Evolutionary conservation across 2,797 vertebrate genomes (phyloP).

Genomic region (Rhabdophis nuchalis): DNA sequence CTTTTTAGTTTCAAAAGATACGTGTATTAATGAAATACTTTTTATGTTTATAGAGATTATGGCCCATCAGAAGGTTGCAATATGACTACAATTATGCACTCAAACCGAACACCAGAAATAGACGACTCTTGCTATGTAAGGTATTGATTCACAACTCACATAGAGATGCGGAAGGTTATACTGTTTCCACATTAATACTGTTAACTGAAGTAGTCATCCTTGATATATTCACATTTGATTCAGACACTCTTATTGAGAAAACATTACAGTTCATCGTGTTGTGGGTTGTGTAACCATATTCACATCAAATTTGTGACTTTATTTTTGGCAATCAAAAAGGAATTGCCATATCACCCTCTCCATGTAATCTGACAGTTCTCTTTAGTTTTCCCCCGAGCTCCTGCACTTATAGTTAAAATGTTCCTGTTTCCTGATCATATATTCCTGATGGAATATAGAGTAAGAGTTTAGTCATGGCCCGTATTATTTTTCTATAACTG

Average conservation of each 20-base stretch:
- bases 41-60: constrained; percentile 32
- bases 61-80: constrained; percentile 19
- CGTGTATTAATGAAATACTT: constrained; percentile 38
- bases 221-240: neutral
- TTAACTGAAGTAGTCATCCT: neutral
- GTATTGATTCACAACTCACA: neutral
- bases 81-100: constrained; percentile 20
- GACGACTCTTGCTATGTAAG: neutral
- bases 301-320: neutral
- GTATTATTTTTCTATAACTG: neutral
- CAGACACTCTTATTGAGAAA: neutral
- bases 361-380: neutral
- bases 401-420: neutral
- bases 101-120: constrained; percentile 23
- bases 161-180: neutral
- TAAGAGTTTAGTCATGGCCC: neutral
- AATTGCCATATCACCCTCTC: neutral
- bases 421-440: neutral
- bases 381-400: neutral
- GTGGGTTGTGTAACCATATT: neutral
- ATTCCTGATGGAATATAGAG: neutral
- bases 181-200: neutral
- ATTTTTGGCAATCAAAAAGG: neutral
- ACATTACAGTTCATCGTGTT: neutral
- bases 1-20: constrained; percentile 39